Base-by-base conservation (phyloP, 2,113 vertebrate genomes). In the Onychorhynchus coronatus region DNA sequence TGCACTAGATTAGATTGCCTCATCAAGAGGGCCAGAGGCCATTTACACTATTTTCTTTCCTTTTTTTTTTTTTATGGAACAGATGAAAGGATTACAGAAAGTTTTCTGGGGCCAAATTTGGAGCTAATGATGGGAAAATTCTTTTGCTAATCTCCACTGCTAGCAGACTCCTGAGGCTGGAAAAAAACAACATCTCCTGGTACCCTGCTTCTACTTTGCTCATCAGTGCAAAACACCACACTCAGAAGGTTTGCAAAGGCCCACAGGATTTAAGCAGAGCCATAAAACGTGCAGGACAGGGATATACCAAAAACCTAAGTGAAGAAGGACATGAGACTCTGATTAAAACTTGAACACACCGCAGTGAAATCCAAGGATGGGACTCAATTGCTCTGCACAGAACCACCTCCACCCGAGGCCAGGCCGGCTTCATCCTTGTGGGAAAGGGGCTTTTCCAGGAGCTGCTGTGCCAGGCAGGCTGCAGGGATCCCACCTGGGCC, bases 121-220 rank as follows among this genome's bases (percentile, higher is more conserved):
- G 85, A 94, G 88, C 72, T 93, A 94, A 96, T 53, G 82, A 96
- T 96, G 94, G 93, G 95, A 95, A 97, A 96, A 97, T 95, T 94
- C 91, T 95, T 94, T 50, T 80, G 82, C 72, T 96, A 95, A 95
- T 95, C 91, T 88, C 82, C 88, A 86, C 53, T 93, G 85, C 88
- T 88, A 80, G 67, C 63, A 88, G 68, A 73, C 71, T 96, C 84
- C 71, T 49, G 30, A 91, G 91, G 59, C 82, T 91, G 92, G 84
- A 90, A 63, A 72, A 85, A 75, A n/a, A 1, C 20, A 56, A 49
- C 5, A 39, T 91, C 62, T 90, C 62, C 85, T 59, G 46, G 72
- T 96, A 83, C 55, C 55, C 73, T 37, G 62, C 67, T 83, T 41
- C 90, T 50, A 42, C 23, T 92, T 41, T 52, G 65, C 74, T 87